Conservation (phyloP, 2,113 vertebrate species). For the Poecile atricapillus region DNA sequence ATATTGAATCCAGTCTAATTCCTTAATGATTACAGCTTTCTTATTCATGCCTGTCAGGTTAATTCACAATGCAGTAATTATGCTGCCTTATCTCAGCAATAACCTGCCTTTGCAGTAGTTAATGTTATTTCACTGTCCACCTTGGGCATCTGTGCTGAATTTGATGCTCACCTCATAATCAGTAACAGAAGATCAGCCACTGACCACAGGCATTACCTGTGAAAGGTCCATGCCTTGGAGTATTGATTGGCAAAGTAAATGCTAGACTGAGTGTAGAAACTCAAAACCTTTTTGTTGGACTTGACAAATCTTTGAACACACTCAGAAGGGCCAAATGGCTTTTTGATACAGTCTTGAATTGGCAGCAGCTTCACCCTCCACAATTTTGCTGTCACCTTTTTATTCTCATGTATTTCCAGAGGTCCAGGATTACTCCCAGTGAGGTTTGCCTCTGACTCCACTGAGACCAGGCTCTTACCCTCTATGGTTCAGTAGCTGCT, state of each 20-base stretch:
- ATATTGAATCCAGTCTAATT: neutral
- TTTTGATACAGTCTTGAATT: neutral
- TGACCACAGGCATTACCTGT: constrained; percentile 77
- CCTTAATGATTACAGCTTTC: neutral
- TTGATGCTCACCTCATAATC: constrained; percentile 9
- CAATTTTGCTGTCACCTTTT: neutral
- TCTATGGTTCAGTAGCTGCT: neutral
- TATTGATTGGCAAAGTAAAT: constrained; percentile 79
- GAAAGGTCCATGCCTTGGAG: constrained; percentile 82
- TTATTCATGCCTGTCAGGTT: neutral
- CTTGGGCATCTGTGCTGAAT: neutral
- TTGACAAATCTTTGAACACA: neutral
- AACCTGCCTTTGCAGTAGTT: neutral
- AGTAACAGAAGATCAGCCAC: constrained; percentile 68
- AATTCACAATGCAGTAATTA: neutral
- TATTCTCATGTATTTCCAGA: neutral
- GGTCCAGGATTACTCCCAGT: neutral
- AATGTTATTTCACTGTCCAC: neutral
- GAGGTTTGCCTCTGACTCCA: neutral
- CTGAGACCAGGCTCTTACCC: neutral
- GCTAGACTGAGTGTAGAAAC: constrained; percentile 59
- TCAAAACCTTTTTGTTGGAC: neutral
- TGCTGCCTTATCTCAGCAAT: neutral
- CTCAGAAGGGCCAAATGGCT: neutral
- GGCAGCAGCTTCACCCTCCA: neutral